Conservation (phyloP, 1,140 invertebrate species). For the Muscidifurax raptorellus region DNA sequence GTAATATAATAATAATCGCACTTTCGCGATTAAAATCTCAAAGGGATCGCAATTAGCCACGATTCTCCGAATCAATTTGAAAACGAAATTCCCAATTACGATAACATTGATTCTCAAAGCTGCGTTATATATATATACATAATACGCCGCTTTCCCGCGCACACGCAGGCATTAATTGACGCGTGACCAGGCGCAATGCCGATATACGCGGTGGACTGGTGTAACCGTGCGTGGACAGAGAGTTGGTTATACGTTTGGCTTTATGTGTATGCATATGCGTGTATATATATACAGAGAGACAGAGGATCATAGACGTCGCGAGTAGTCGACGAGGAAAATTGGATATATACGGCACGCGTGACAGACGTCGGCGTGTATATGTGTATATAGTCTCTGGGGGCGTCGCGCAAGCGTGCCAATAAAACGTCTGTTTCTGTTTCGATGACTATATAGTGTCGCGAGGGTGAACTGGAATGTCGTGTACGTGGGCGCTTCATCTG, state of each 20-base stretch:
- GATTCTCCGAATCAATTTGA: neutral
- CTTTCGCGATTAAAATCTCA: no score
- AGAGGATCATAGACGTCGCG: neutral
- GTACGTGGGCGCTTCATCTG: no score
- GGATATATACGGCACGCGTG: slow-evolving; percentile 8
- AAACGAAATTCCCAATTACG: neutral
- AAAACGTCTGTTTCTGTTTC: neutral
- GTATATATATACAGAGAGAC: no score
- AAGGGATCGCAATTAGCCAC: no score
- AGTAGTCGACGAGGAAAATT: slow-evolving; percentile 14
- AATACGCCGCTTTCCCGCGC: neutral
- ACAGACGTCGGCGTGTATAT: neutral
- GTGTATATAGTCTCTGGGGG: neutral
- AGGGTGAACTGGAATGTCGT: no score
- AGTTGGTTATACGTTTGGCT: neutral
- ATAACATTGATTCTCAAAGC: slow-evolving; percentile 21
- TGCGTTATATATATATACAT: neutral
- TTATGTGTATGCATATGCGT: no score
- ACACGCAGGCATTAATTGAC: slow-evolving; percentile 49
- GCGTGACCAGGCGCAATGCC: slow-evolving; percentile 26
- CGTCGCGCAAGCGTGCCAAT: neutral
- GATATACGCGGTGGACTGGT: neutral
- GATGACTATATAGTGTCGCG: neutral
- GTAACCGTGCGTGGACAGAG: slow-evolving; percentile 5
- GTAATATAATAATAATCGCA: no score